These are phyloP conservation scores for Drosophila lacteicornis DNA, from an alignment of 1,140 invertebrate species.

Conservation along the genomic window DNA sequence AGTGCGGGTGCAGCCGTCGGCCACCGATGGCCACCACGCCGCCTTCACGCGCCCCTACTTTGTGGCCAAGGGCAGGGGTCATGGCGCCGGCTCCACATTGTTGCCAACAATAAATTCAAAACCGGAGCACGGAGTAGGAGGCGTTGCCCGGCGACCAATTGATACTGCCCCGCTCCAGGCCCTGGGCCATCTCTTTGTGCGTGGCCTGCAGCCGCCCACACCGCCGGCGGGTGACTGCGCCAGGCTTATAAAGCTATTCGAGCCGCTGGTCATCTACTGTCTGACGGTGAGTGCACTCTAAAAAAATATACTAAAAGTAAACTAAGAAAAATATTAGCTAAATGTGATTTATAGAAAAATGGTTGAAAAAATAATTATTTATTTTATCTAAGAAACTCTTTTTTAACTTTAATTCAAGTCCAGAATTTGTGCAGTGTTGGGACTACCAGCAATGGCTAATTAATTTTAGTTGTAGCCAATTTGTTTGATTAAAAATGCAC, in stretches of 20 bases:
- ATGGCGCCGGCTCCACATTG: conserved; percentile 41
- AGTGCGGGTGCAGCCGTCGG: conserved; percentile 46
- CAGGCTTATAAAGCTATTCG: conserved; percentile 91
- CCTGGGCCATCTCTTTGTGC: conserved; percentile 71
- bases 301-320: background rate
- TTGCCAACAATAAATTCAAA: conserved; percentile 65
- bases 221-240: conserved; percentile 65
- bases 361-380: background rate
- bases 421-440: background rate
- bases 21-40: conserved; percentile 56
- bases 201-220: conserved; percentile 60
- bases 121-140: conserved; percentile 13
- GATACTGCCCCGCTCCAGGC: conserved; percentile 45
- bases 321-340: too few relatives aligned
- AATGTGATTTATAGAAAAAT: background rate
- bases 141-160: conserved; percentile 47
- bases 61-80: conserved; percentile 61
- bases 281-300: conserved; percentile 86
- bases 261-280: conserved; percentile 94
- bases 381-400: too few relatives aligned
- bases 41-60: conserved; percentile 76
- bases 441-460: conserved; percentile 53
- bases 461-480: conserved; percentile 79
- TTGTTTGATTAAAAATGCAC: conserved; percentile 82
- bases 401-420: background rate